Evolutionary conservation across 2,113 vertebrate species (phyloP).

Genomic region (Falco punctatus): DNA sequence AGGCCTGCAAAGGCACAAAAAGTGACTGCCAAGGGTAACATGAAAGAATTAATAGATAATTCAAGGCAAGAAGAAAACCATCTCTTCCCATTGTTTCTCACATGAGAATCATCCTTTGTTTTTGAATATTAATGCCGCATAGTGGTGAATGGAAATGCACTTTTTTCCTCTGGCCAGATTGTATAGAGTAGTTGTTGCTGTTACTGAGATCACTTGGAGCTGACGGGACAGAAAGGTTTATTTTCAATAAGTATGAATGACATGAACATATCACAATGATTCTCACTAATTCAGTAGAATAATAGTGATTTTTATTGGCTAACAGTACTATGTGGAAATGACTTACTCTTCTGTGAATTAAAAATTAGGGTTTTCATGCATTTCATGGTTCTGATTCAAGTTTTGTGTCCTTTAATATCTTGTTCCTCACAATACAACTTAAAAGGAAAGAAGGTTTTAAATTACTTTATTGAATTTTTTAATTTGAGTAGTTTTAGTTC

Average conservation of each 20-base stretch:
- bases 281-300: background rate
- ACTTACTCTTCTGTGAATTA: background rate
- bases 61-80: background rate
- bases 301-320: background rate
- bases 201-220: background rate
- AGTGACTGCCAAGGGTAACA: background rate
- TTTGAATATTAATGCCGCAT: background rate
- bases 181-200: background rate
- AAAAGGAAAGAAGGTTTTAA: background rate
- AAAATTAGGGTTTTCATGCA: background rate
- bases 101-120: background rate
- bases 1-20: background rate
- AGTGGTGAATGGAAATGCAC: background rate
- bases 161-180: background rate
- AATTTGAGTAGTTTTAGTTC: background rate
- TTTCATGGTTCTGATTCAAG: background rate
- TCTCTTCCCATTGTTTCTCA: background rate
- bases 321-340: background rate
- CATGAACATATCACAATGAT: background rate
- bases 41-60: background rate
- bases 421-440: background rate
- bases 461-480: background rate
- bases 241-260: background rate
- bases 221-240: background rate
- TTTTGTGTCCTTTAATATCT: background rate